Base-by-base conservation (phyloP, 2,113 vertebrate genomes). In the Trinectes maculatus region DNA sequence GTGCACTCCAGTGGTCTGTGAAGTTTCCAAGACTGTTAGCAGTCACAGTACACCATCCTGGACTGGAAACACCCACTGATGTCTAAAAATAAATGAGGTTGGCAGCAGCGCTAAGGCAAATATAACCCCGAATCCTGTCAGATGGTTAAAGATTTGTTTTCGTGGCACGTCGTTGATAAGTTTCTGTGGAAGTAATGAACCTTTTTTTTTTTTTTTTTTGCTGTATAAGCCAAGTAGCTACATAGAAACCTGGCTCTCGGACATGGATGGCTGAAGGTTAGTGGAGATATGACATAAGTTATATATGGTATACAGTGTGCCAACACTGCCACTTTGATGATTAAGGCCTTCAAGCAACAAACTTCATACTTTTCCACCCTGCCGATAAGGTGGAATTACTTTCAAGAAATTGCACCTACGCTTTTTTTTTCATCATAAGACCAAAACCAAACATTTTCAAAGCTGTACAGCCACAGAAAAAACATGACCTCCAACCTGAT, bases 61-160 rank as follows among this genome's bases (percentile, higher is more conserved):
- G 57, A 77, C 64, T 63, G 55, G 51, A 79, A 68, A 85, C 82
- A 56, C 80, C 86, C 71, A 85, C 86, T 74, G 64, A 72, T 71
- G 78, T 82, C 85, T 85, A 87, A 86, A 86, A 85, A 86, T 87
- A 87, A 21, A 46, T 51, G 22, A 48, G 43, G 72, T 57, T 78
- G 61, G 67, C 79, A 67, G 59, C 5, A 55, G 42, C 7, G 18
- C 47, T 34, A 63, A 44, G 34, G 54, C 61, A 69, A 24, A 78
- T 73, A 40, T 86, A 47, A 67, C 31, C 44, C 58, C 64, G 57
- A 63, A 83, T 57, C 60, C 37, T 64, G 25, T 53, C 51, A 57
- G 28, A 70, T 77, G 28, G 66, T 63, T 21, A 63, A 68, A 74
- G 62, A 33, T 29, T 62, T 49, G 53, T 42, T 76, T 69, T 77